Evolutionary conservation across 2,113 vertebrate genomes (phyloP).

Genomic region (Chauna torquata): DNA sequence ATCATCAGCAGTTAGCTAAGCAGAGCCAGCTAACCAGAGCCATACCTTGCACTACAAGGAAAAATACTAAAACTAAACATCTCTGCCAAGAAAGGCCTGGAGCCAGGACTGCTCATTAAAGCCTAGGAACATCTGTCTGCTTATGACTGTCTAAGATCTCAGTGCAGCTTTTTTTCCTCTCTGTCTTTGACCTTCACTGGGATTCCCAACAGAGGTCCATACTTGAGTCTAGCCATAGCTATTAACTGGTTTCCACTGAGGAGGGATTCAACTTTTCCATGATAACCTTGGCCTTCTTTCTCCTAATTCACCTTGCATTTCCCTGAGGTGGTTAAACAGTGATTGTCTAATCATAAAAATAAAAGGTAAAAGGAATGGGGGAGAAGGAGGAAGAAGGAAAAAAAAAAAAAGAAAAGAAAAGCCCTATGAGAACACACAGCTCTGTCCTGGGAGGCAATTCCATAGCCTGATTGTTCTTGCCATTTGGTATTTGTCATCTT

Average conservation of each 20-base stretch:
- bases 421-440: not conserved
- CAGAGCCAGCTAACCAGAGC: conserved; percentile 26
- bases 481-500: not conserved
- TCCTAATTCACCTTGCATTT: not conserved
- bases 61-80: conserved; percentile 29
- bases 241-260: not conserved
- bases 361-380: not conserved
- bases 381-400: no score
- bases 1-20: conserved; percentile 9
- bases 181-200: conserved; percentile 36
- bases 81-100: conserved; percentile 27
- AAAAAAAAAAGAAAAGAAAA: no score
- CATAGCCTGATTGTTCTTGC: not conserved
- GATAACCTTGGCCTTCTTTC: not conserved
- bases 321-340: not conserved
- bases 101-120: conserved; percentile 31
- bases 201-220: not conserved
- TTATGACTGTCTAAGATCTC: not conserved
- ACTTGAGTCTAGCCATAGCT: not conserved
- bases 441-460: not conserved
- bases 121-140: conserved; percentile 33
- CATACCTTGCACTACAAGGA: conserved; percentile 32
- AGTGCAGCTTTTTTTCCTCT: not conserved
- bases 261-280: not conserved
- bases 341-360: conserved; percentile 6